These are phyloP conservation scores for Motacilla tschutschensis DNA, from an alignment of 2,113 vertebrate species.

Conservation along the genomic window DNA sequence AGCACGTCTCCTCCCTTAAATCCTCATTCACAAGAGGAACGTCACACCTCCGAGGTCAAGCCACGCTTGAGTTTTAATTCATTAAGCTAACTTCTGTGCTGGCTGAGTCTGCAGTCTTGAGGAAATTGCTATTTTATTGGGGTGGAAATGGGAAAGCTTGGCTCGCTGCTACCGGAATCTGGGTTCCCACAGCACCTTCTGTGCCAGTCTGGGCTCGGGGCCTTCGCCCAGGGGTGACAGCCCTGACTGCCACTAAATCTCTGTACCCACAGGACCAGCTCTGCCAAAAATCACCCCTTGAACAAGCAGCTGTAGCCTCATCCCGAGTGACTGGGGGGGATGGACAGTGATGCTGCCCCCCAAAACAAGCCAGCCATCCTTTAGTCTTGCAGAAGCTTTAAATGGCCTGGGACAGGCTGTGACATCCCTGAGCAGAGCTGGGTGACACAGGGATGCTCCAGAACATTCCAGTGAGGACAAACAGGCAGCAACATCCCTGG, in stretches of 20 bases:
- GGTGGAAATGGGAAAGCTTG: background rate
- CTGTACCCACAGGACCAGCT: background rate
- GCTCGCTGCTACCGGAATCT: background rate
- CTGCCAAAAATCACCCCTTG: background rate
- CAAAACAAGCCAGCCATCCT: too few species aligned
- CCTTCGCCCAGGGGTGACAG: background rate
- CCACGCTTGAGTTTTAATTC: background rate
- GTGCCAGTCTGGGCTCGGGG: background rate
- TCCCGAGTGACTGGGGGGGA: rapidly evolving
- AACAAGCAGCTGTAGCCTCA: background rate
- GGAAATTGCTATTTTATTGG: background rate
- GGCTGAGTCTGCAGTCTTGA: background rate
- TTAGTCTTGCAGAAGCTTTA: background rate
- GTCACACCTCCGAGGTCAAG: conserved; percentile 7
- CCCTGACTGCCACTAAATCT: rapidly evolving
- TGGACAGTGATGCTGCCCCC: background rate
- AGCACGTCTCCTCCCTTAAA: background rate
- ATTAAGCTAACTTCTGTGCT: background rate
- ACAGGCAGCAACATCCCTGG: too few species aligned
- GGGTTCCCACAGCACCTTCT: background rate
- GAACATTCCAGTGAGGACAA: rapidly evolving
- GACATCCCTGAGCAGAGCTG: background rate
- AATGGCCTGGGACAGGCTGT: background rate
- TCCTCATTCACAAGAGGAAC: conserved; percentile 37
- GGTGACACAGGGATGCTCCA: background rate